Evolutionary conservation across 1,140 invertebrate genomes (phyloP), one percentile per base, ranked within the genome.

Genomic region (Anoplolepis gracilipes): DNA sequence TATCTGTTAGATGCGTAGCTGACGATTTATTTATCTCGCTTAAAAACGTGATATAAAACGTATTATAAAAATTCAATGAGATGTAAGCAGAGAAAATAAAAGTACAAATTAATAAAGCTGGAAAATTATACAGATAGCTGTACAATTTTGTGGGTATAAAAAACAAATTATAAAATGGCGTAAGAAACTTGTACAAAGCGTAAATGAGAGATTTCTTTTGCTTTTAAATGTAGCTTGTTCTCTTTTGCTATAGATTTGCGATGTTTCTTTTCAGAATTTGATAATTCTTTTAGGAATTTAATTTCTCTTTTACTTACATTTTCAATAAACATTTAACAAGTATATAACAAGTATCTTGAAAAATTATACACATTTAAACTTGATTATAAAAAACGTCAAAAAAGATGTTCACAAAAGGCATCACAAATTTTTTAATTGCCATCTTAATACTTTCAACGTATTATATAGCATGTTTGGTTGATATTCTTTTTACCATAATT

Each of bases 1-100:
- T 72, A 28, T 70, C 36, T 22, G 28, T 70, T 81, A 42, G 19
- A 30, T 25, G 42, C 22, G 13, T 30, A 30, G 25, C 64, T 72
- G 25, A 13, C 42, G 59, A 82, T 82, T 82, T 73, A 72, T 82
- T 82, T 73, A 82, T 72, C 61, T 19, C 55, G 53, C 6, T 72
- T 82, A 82, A 82, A 82, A 46, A 22, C 36, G 53, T 72, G 22
- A 82, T n/a, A n/a, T n/a, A n/a, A n/a, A n/a, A n/a, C n/a, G n/a
- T n/a, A 19, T 13, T 19, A 46, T 73, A 46, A 82, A 81, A 73
- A 59, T 61, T 72, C 57, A n/a, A 72, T 72, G 53, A 72, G 19
- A 73, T 6, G 22, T 55, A 39, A 73, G 11, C 10, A 22, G 30
- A 30, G 25, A 30, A 46, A 59, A 72, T 4, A 59, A 16, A 28